phyloP scores from a whole-genome alignment of 2,888 invertebrate species.

The Zeuzera pyrina region DNA sequence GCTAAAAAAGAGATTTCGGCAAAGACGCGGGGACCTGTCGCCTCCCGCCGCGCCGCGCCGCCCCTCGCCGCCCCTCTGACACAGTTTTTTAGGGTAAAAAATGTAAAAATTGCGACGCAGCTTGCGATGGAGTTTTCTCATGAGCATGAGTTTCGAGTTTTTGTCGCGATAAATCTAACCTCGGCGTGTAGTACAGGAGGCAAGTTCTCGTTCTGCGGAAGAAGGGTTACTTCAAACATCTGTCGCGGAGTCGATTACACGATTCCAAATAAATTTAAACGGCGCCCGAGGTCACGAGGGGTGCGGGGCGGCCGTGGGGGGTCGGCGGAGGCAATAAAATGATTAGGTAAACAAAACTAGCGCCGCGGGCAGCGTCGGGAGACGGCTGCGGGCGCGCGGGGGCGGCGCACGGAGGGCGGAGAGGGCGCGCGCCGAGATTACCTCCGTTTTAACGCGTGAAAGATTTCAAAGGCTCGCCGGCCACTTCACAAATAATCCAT shows the following conservation, averaged over 20 bases:
- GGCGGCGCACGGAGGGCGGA: slow-evolving; percentile 14
- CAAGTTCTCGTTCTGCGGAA: slow-evolving; percentile 14
- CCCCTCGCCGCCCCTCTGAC: slow-evolving; percentile 47
- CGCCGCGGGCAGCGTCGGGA: slow-evolving; percentile 42
- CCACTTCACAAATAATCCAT: slow-evolving; percentile 71
- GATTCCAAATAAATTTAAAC: slow-evolving; percentile 38
- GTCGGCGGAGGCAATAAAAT: slow-evolving; percentile 44
- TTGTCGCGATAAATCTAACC: slow-evolving; percentile 37
- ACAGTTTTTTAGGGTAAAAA: slow-evolving; percentile 67
- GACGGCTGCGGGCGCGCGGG: slow-evolving; percentile 16
- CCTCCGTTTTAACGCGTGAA: slow-evolving; percentile 71
- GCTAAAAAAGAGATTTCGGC: slow-evolving; percentile 65
- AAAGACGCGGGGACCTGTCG: slow-evolving; percentile 41
- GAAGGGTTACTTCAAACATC: slow-evolving; percentile 40
- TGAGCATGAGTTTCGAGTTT: slow-evolving; percentile 47
- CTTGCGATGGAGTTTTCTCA: slow-evolving; percentile 64
- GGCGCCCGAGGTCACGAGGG: slow-evolving; percentile 16
- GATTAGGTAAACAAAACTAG: slow-evolving; percentile 65
- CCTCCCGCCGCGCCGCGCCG: slow-evolving; percentile 7
- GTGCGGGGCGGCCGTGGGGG: slow-evolving; percentile 14
- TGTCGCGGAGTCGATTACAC: slow-evolving; percentile 38
- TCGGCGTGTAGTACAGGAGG: slow-evolving; percentile 53
- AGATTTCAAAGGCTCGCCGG: slow-evolving; percentile 64
- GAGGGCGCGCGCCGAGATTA: slow-evolving; percentile 41
- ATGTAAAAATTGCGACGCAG: slow-evolving; percentile 60